Base-by-base conservation (phyloP, 2,113 vertebrate genomes). In the Halichoeres trimaculatus region DNA sequence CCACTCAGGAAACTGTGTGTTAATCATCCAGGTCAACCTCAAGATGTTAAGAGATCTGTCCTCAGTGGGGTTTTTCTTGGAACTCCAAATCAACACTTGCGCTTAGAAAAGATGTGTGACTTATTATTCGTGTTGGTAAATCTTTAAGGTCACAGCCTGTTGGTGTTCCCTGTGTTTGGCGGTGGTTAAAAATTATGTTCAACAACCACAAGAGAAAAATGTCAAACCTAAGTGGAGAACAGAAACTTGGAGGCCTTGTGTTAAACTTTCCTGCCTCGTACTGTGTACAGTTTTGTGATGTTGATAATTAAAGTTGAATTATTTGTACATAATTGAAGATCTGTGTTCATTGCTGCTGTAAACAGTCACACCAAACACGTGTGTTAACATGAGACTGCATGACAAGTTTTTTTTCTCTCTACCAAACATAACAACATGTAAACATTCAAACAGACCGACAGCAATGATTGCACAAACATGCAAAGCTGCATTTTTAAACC, bases 321-420 rank as follows among this genome's bases (percentile, higher is more conserved):
- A 69, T 50, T 63, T 73, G 30, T 53, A 38, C 54, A 48, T 10
- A 23, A 22, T 10, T 62, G 43, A 9, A 6, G 38, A 24, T 54
- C 13, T 78, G 57, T 81, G 85, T 73, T 4, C 78, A 78, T 2
- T 20, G 24, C 20, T 53, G 63, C 47, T 66, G 55, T 70, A 78
- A 87, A 81, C 40, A 76, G 30, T 6, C 6, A 6, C n/a, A 58
- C 43, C 45, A n/a, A 14, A 24, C n/a, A 20, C 52, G 56, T 22
- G 41, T 22, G 30, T 30, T 11, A n/a, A n/a, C 35, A 6, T 2
- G 17, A 60, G 1, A 17, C 14, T 43, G 14, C 13, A 13, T 3
- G 22, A 10, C 4, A 1, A 8, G 9, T 22, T 8, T 7, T 20
- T 23, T 4, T 10, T 52, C 30, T 8, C 5, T 23, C 4, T 10